Evolutionary conservation across 1,140 invertebrate species (phyloP), one percentile per base, ranked within the genome.

Genomic region (Cyphomyrmex costatus): DNA sequence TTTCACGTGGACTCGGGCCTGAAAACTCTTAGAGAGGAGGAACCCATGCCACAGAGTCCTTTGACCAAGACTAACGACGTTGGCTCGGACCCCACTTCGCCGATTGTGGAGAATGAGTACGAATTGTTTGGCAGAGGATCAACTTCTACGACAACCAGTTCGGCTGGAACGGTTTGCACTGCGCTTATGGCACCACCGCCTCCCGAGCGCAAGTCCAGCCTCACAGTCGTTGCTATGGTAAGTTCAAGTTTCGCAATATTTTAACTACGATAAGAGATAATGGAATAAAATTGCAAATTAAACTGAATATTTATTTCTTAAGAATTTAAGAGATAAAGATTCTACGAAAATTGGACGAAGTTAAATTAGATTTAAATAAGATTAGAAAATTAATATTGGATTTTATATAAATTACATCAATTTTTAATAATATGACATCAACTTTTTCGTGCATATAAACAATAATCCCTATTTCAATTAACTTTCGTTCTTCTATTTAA

Each of bases 1-100:
- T 99, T 99, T 95, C 98, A 99, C 93, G 97, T 98, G 96, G 99
- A 99, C 94, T 99, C 98, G 78, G 99, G 98, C 2, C 94, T 99
- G 61, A 98, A 98, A 93, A 98, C 97, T 0, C 94, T 98, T 19
- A 97, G 97, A 93, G 97, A 98, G 93, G 97, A 98, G 94, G 98
- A 98, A 92, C 93, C 89, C 24, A 74, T 93, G 14, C 92, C 94
- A 6, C 92, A 93, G 56, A 92, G 88, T 84, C 94, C 94, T 2
- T 82, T 94, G 33, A 93, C 89, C 8, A 94, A 92, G 70, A 92
- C 93, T 3, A 94, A 89, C 66, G 93, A 94, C 49, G n/a, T 93
- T 95, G 92, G 96, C 95, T 91, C 95, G 95, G 92, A 97, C 95
- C 89, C 91, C 10, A 92, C 92, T 3, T 95, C 94, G 30, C 94